Conservation (phyloP, 2,797 vertebrate species). For the Poeciliopsis presidionis region DNA sequence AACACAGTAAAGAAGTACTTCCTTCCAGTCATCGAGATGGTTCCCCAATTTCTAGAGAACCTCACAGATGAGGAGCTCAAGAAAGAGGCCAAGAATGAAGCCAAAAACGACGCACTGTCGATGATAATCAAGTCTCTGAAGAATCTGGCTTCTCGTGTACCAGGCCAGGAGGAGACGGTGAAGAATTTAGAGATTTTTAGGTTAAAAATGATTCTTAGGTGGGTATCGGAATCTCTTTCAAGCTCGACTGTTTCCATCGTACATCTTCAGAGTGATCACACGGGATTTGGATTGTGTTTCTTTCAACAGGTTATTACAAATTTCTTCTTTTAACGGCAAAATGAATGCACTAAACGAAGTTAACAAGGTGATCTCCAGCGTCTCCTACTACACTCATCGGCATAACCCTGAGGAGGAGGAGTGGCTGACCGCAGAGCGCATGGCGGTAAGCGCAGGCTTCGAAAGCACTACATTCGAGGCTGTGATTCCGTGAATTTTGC, state of each 20-base stretch:
- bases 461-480: not conserved
- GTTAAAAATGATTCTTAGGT: slow-evolving; percentile 99
- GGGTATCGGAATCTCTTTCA: slow-evolving; percentile 60
- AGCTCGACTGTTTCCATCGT: not conserved
- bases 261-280: not conserved
- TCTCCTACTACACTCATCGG: slow-evolving; percentile 98
- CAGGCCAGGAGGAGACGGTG: slow-evolving; percentile 99
- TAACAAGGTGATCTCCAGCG: slow-evolving; percentile 99
- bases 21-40: slow-evolving; percentile 99
- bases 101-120: slow-evolving; percentile 99
- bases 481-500: not conserved
- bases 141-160: slow-evolving; percentile 98
- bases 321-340: slow-evolving; percentile 99
- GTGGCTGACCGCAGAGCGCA: slow-evolving; percentile 98
- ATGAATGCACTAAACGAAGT: slow-evolving; percentile 99
- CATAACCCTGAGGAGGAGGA: slow-evolving; percentile 99
- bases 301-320: slow-evolving; percentile 94
- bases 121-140: slow-evolving; percentile 99
- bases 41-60: slow-evolving; percentile 99
- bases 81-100: slow-evolving; percentile 99
- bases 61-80: slow-evolving; percentile 99
- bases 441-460: slow-evolving; percentile 87
- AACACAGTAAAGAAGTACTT: slow-evolving; percentile 99
- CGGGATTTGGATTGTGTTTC: slow-evolving; percentile 8
- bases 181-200: slow-evolving; percentile 99